These are phyloP conservation scores for Daubentonia madagascariensis DNA, from an alignment of 2,113 vertebrate species.

Conservation along the genomic window DNA sequence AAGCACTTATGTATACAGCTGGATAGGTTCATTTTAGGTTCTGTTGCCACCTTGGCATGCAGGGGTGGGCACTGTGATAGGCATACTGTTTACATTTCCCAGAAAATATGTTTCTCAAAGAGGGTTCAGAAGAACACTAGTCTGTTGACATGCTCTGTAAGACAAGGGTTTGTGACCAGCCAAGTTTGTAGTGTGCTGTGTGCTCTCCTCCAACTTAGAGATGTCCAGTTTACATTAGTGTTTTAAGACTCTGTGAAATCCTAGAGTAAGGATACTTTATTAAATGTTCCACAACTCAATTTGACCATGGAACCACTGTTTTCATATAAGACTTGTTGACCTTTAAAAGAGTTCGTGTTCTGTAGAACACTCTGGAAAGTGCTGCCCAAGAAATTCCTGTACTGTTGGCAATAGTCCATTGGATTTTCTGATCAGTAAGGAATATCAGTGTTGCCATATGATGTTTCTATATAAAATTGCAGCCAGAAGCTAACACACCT, in stretches of 20 bases:
- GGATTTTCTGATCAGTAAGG: background rate
- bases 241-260: background rate
- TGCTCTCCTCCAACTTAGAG: background rate
- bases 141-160: background rate
- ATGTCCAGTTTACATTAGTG: background rate
- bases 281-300: background rate
- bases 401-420: background rate
- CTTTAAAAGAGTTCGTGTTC: background rate
- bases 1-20: background rate
- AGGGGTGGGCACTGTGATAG: background rate
- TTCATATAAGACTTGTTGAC: background rate
- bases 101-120: background rate
- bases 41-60: background rate
- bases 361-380: background rate
- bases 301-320: background rate
- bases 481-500: background rate
- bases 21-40: background rate
- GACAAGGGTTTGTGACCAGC: background rate
- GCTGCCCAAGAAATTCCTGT: background rate
- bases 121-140: background rate
- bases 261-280: background rate
- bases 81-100: background rate
- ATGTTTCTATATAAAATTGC: background rate
- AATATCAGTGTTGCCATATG: background rate
- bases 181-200: background rate